Percentiles rank a stretch among this genome's conserved stretches.
phyloP scores from a whole-genome alignment of 2,113 vertebrate species.

The Saccopteryx leptura region DNA sequence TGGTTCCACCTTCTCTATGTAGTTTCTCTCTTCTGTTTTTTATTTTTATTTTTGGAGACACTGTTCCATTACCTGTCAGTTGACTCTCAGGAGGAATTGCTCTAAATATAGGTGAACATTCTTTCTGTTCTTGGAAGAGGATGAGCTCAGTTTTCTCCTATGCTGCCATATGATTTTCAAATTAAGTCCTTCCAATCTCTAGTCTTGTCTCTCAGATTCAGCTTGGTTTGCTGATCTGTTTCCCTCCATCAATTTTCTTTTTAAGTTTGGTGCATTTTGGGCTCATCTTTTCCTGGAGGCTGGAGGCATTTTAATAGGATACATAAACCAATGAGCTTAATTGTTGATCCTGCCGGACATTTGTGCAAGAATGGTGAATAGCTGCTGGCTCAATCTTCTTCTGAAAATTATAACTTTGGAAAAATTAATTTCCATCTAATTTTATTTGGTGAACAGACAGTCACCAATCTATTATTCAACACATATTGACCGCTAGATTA shows the following conservation, averaged over 20 bases:
- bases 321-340: conserved; percentile 71
- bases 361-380: neutral
- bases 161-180: conserved; percentile 36
- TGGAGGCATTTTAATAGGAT: conserved; percentile 54
- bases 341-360: conserved; percentile 70
- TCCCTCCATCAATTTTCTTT: neutral
- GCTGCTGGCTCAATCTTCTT: neutral
- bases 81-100: neutral
- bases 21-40: neutral
- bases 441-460: conserved; percentile 46
- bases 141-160: neutral
- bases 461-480: conserved; percentile 41
- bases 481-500: neutral
- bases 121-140: neutral
- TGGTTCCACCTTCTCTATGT: neutral
- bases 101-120: neutral
- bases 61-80: neutral
- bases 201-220: conserved; percentile 27
- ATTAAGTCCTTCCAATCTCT: conserved; percentile 8
- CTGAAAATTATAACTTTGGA: conserved; percentile 54
- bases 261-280: neutral
- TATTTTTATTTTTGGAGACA: neutral
- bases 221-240: conserved; percentile 57
- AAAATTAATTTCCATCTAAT: conserved; percentile 56
- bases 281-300: neutral